phyloP scores from a whole-genome alignment of 2,797 vertebrate species.

The Gallinago stenura region DNA sequence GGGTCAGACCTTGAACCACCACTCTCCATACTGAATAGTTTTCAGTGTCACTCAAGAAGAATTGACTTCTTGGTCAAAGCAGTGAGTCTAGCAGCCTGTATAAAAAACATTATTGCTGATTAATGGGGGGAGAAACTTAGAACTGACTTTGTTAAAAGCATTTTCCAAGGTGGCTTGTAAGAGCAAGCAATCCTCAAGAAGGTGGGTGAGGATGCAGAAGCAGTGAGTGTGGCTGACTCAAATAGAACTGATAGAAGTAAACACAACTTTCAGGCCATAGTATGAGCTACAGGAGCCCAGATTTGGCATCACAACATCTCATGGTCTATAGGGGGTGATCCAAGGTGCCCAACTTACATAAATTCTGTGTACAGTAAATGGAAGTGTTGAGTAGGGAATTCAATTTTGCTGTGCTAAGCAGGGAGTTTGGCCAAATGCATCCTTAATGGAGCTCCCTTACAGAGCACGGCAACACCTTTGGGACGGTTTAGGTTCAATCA shows the following conservation, averaged over 20 bases:
- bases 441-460: not conserved
- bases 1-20: not conserved
- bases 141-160: not conserved
- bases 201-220: not conserved
- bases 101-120: not conserved
- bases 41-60: slow-evolving; percentile 3
- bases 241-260: not conserved
- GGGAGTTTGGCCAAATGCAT: not conserved
- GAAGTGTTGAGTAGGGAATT: not conserved
- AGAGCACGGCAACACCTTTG: not conserved
- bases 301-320: not conserved
- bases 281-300: not conserved
- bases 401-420: slow-evolving; percentile 20
- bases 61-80: not conserved
- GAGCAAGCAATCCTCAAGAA: not conserved
- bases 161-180: not conserved
- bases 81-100: not conserved
- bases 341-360: not conserved
- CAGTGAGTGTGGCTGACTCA: not conserved
- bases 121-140: not conserved
- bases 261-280: not conserved
- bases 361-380: not conserved
- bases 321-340: not conserved
- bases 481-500: not conserved
- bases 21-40: not conserved